Conservation (phyloP, 2,113 vertebrate species). For the Notarius quadriscutis region DNA sequence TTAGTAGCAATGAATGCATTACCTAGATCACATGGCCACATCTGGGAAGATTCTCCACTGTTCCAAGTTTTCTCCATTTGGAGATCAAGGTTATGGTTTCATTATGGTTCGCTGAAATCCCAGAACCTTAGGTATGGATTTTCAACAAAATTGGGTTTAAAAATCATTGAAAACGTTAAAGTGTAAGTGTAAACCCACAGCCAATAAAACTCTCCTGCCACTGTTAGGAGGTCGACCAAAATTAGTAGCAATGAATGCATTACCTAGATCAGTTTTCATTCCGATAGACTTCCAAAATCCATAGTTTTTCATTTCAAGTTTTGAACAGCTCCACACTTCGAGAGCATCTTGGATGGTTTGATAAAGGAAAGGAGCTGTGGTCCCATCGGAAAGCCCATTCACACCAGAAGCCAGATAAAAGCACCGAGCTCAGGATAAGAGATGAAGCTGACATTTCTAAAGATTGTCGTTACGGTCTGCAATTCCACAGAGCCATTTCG, state of each 20-base stretch:
- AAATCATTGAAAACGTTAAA: neutral
- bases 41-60: neutral
- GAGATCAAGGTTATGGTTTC: neutral
- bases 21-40: neutral
- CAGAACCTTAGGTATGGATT: neutral
- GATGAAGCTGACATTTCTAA: slow-evolving; percentile 53
- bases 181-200: neutral
- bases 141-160: neutral
- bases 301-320: neutral
- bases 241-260: neutral
- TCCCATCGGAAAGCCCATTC: slow-evolving; percentile 11
- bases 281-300: neutral
- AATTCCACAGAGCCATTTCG: slow-evolving; percentile 27
- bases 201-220: neutral
- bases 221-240: neutral
- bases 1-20: neutral
- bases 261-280: neutral
- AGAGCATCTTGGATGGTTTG: neutral
- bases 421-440: slow-evolving; percentile 41
- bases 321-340: neutral
- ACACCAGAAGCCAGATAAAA: slow-evolving; percentile 38
- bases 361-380: slow-evolving; percentile 21
- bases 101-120: neutral
- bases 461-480: slow-evolving; percentile 27
- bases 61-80: neutral